Evolutionary conservation across 2,113 vertebrate genomes (phyloP).

Genomic region (Gymnorhina tibicen): DNA sequence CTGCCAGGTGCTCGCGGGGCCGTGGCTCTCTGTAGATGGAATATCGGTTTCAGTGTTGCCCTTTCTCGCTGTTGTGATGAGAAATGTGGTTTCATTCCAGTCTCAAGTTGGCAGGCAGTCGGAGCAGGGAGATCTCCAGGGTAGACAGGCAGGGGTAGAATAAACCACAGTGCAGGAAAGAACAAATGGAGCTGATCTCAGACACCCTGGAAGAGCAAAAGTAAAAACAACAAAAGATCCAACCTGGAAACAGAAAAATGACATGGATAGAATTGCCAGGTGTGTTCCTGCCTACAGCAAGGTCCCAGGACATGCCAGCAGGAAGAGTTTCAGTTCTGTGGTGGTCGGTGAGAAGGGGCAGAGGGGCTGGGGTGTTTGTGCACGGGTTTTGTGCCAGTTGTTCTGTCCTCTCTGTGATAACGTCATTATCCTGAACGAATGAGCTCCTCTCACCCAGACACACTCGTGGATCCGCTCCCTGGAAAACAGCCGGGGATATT

Average conservation of each 20-base stretch:
- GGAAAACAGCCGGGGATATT: neutral
- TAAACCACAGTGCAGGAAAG: neutral
- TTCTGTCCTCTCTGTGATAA: neutral
- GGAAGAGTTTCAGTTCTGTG: neutral
- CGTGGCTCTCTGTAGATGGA: neutral
- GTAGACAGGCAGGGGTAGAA: neutral
- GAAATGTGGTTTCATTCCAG: neutral
- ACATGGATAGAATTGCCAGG: neutral
- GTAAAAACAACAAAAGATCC: neutral
- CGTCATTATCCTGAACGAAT: neutral
- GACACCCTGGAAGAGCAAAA: neutral
- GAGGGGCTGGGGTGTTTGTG: neutral
- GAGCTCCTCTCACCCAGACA: neutral
- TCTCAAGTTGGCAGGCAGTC: neutral
- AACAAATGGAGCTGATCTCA: neutral
- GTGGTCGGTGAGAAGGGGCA: neutral
- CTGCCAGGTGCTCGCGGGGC: neutral
- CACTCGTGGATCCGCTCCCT: neutral
- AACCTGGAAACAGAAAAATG: neutral
- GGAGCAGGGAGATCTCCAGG: neutral
- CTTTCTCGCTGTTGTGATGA: neutral
- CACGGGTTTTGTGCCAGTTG: neutral
- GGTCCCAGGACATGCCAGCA: neutral
- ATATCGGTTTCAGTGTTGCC: neutral
- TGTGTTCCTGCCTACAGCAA: neutral